These are phyloP conservation scores for Drosophila tani DNA, from an alignment of 1,140 invertebrate genomes.

Conservation along the genomic window DNA sequence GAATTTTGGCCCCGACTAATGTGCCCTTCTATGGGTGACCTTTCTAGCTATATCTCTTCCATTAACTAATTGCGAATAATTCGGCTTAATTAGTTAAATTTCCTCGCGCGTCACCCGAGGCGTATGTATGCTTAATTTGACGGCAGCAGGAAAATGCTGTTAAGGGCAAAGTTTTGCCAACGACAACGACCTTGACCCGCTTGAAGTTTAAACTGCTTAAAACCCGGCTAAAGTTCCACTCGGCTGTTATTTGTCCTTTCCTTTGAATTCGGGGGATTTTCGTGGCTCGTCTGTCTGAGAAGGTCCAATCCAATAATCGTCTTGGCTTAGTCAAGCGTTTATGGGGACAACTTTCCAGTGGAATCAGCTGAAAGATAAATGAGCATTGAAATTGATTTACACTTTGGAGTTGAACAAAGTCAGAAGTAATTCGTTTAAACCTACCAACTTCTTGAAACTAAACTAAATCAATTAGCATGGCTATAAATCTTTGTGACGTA, in stretches of 20 bases:
- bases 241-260: conserved; percentile 3
- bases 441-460: not conserved
- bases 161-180: conserved; percentile 11
- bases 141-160: conserved; percentile 22
- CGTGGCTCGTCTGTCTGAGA: conserved; percentile 9
- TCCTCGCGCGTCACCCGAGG: conserved; percentile 22
- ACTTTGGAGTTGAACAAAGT: conserved; percentile 3
- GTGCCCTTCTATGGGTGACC: not conserved
- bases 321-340: conserved; percentile 20
- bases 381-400: conserved; percentile 20
- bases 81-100: conserved; percentile 43
- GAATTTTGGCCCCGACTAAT: not conserved
- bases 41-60: conserved; percentile 1
- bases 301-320: conserved; percentile 24
- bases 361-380: conserved; percentile 28
- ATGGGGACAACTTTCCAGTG: conserved; percentile 6
- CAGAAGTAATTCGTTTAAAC: conserved; percentile 1
- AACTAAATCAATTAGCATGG: not conserved
- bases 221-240: conserved; percentile 11
- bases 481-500: not conserved
- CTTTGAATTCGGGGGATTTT: conserved; percentile 14
- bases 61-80: conserved; percentile 50
- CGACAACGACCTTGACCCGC: conserved; percentile 36
- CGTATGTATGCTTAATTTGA: conserved; percentile 34
- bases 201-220: conserved; percentile 36